phyloP scores from a whole-genome alignment of 2,113 vertebrate genomes.

The Engraulis encrasicolus region DNA sequence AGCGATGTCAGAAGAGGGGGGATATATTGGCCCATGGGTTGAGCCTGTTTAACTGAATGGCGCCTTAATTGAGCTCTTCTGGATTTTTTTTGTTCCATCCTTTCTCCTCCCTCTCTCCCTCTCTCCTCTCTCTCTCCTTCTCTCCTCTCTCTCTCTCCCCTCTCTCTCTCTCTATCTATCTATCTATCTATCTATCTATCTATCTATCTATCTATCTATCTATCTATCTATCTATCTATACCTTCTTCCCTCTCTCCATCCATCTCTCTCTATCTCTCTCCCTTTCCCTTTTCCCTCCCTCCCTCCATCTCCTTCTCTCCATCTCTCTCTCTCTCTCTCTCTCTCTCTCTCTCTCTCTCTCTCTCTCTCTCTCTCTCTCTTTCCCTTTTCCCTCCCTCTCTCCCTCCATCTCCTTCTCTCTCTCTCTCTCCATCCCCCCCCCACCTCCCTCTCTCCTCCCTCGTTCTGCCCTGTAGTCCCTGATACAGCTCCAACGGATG shows the following conservation, averaged over 20 bases:
- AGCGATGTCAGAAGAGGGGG: neutral
- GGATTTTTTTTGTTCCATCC: neutral
- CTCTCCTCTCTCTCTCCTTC: too few species aligned
- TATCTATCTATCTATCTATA: too few species aligned
- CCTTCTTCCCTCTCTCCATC: slow-evolving; percentile 13
- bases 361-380: slow-evolving; percentile 57
- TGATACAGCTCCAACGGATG: slow-evolving; percentile 90
- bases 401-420: neutral
- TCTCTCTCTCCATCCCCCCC: slow-evolving; percentile 58
- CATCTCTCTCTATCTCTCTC: too few species aligned
- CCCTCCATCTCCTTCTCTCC: neutral
- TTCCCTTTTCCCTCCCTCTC: neutral
- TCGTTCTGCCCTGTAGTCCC: slow-evolving; percentile 80
- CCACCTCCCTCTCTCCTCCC: slow-evolving; percentile 19
- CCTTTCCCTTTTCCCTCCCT: neutral
- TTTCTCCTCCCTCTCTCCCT: neutral
- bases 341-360: slow-evolving; percentile 14
- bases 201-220: too few species aligned
- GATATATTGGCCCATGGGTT: slow-evolving; percentile 49
- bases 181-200: neutral
- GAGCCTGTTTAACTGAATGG: slow-evolving; percentile 58
- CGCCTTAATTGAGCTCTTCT: slow-evolving; percentile 11
- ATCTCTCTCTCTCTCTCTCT: too few species aligned
- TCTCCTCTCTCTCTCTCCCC: too few species aligned
- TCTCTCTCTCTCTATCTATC: neutral